Evolutionary conservation across 2,888 invertebrate species (phyloP), one percentile per base, ranked within the genome.

Genomic region (Neoscelio sp.): DNA sequence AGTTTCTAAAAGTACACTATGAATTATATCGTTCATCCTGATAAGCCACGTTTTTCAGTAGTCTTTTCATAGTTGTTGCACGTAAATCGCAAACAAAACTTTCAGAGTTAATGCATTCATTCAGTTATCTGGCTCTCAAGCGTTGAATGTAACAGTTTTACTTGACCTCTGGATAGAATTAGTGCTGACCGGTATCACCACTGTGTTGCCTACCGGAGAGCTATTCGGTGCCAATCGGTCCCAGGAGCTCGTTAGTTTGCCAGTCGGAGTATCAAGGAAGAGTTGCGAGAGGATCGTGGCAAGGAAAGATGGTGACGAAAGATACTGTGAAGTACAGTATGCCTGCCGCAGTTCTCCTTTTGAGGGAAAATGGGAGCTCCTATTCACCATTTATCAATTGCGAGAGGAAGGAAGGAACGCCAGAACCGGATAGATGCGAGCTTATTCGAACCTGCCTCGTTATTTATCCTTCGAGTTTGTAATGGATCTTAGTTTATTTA

Each of bases 301-400:
- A 64, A 35, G 73, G 58, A 67, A 76, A 84, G 87, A 86, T 87
- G 83, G 85, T 85, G 82, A 78, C 75, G 81, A 68, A 74, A 84
- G 87, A 87, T 87, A 87, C 81, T 81, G 28, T 28, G 40, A 82
- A 71, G 82, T 85, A 84, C 81, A 83, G 84, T 85, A 84, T 82
- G 81, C 81, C 81, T 82, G 80, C 80, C 81, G 78, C 81, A 78
- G 78, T 75, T 78, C 80, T 80, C 75, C 76, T 83, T 78, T 56
- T 64, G 74, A 80, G 80, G 60, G 84, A 82, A 85, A 65, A 82
- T 80, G 79, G 81, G 76, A 81, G 84, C 84, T 82, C 77, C 84
- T 80, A 44, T 80, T 77, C 70, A 56, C 80, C 84, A 87, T 87
- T 88, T 86, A 87, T 87, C 88, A 87, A 85, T 83, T 84, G 73